A percentile compares a stretch with the other conserved stretches of the same genome.
Conservation (phyloP, 2,113 vertebrate genomes). For the Pipa parva region DNA sequence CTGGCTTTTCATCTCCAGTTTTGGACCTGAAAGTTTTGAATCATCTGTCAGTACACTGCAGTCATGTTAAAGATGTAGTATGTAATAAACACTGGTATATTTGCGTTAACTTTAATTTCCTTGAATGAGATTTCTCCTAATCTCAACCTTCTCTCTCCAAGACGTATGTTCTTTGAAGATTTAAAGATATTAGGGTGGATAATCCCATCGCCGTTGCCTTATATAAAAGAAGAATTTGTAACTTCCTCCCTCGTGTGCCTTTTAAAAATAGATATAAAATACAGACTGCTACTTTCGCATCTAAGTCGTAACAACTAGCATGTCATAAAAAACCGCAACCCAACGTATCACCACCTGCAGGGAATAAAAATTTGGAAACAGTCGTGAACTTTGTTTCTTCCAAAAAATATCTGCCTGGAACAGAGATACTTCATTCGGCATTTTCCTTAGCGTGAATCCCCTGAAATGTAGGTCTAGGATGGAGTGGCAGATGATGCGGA, state of each 20-base stretch:
- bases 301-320: constrained; percentile 45
- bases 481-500: background rate
- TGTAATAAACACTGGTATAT: background rate
- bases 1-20: too few relatives aligned
- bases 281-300: constrained; percentile 52
- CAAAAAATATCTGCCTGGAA: constrained; percentile 17
- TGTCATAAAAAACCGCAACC: constrained; percentile 57
- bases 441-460: constrained; percentile 37
- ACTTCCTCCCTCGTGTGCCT: constrained; percentile 56
- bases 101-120: background rate
- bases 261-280: constrained; percentile 45
- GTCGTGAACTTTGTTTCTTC: constrained; percentile 48
- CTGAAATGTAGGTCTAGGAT: background rate
- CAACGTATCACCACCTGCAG: constrained; percentile 41
- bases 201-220: constrained; percentile 51
- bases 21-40: too few relatives aligned
- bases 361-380: constrained; percentile 51
- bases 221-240: constrained; percentile 54
- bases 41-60: background rate
- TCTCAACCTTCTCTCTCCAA: constrained; percentile 7
- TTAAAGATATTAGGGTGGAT: constrained; percentile 43
- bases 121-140: constrained; percentile 18
- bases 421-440: constrained; percentile 45
- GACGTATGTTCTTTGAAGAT: constrained; percentile 47
- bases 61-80: fast-evolving